A percentile compares a stretch with the other conserved stretches of the same genome.
Evolutionary conservation across 2,797 vertebrate species (phyloP).

Genomic region (Gadopsis bispinosus): DNA sequence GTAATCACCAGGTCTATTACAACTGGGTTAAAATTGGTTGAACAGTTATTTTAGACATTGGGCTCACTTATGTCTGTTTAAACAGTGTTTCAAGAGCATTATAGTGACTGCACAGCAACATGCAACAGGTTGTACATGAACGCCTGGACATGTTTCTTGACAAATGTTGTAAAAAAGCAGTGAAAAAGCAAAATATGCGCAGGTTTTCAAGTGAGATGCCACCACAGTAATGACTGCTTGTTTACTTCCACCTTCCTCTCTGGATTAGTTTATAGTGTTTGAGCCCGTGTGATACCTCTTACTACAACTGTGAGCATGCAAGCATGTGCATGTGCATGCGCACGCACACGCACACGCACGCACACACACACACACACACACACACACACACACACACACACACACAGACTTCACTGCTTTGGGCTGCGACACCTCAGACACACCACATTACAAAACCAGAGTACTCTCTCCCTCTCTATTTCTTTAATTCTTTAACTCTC

Average conservation of each 20-base stretch:
- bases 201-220: not conserved
- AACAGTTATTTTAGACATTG: not conserved
- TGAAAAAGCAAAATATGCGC: not conserved
- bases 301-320: not conserved
- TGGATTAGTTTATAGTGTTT: not conserved
- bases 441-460: conserved; percentile 7
- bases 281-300: not conserved
- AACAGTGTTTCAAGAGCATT: not conserved
- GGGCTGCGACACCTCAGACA: conserved; percentile 10
- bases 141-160: not conserved
- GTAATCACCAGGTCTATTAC: not conserved
- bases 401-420: not conserved
- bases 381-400: not conserved
- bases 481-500: not conserved
- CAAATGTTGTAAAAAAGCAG: not conserved
- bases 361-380: conserved; percentile 5
- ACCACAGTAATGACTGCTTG: not conserved
- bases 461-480: not conserved
- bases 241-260: conserved; percentile 12
- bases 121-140: not conserved
- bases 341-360: no score
- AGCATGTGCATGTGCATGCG: not conserved
- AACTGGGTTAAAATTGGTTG: not conserved
- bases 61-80: not conserved
- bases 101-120: not conserved